Conservation (phyloP, 2,888 invertebrate species). For the Lasius fuliginosus region DNA sequence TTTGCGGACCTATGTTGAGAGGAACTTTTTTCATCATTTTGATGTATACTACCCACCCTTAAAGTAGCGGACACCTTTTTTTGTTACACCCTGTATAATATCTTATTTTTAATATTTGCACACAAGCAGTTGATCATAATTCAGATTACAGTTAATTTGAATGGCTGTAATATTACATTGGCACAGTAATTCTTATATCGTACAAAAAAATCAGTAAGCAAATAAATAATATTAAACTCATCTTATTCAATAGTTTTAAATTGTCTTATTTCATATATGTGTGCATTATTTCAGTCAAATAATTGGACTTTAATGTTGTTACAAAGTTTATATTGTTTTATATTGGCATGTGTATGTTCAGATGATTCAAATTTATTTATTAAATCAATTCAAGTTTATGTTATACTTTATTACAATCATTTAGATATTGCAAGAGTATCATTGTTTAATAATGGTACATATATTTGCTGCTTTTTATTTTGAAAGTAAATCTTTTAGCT, state of each 20-base stretch:
- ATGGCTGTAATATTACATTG: constrained; percentile 39
- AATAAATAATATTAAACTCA: background rate
- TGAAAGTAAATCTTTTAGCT: background rate
- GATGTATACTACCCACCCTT: no score
- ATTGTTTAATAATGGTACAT: background rate
- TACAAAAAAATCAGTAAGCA: background rate
- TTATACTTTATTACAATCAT: constrained; percentile 8
- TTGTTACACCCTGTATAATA: background rate
- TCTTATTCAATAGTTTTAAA: background rate
- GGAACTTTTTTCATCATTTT: no score
- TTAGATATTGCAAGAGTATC: background rate
- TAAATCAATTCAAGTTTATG: background rate
- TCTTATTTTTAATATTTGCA: background rate
- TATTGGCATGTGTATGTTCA: background rate
- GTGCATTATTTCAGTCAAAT: no score
- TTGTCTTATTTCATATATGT: background rate
- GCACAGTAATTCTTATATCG: constrained; percentile 25
- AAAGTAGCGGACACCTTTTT: no score
- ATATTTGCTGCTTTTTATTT: background rate
- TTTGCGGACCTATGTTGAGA: no score
- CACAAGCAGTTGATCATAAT: background rate
- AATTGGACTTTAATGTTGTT: no score
- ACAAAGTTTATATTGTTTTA: background rate
- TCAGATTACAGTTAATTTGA: constrained; percentile 2
- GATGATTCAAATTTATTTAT: background rate